phyloP scores from a whole-genome alignment of 2,888 invertebrate species.

The Cyclophora punctaria region DNA sequence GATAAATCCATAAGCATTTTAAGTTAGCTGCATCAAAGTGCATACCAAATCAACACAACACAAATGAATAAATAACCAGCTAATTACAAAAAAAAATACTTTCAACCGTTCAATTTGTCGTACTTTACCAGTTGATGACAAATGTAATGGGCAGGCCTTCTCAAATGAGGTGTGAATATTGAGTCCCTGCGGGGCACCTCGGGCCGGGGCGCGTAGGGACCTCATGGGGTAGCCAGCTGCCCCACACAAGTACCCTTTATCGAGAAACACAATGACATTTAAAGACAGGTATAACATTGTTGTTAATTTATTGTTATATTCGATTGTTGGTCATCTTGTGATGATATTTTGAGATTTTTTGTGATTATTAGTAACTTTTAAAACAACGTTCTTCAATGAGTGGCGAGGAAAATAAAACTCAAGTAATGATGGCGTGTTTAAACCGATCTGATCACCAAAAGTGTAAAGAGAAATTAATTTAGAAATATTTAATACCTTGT shows the following conservation, averaged over 20 bases:
- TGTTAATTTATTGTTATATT: conserved; percentile 30
- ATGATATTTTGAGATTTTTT: not conserved
- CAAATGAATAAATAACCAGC: not conserved
- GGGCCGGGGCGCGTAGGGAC: conserved; percentile 28
- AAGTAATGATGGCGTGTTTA: not conserved
- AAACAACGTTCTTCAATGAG: no score
- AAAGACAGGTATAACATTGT: conserved; percentile 53
- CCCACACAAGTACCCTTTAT: conserved; percentile 42
- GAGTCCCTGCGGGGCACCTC: conserved; percentile 54
- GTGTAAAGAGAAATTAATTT: no score
- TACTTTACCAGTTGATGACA: conserved; percentile 45
- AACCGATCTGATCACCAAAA: no score
- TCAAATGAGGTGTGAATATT: conserved; percentile 75
- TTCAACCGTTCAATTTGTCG: conserved; percentile 41
- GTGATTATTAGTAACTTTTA: not conserved
- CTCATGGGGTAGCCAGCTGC: conserved; percentile 58
- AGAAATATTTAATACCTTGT: no score
- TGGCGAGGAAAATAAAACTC: no score
- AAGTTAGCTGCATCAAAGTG: no score
- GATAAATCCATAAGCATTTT: no score
- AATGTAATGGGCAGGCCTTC: conserved; percentile 58
- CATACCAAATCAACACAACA: no score
- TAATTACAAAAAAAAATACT: conserved; percentile 5
- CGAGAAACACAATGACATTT: conserved; percentile 44
- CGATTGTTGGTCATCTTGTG: conserved; percentile 5